A percentile compares a stretch with the other conserved stretches of the same genome.
These are phyloP conservation scores for Percina caprodes DNA, from an alignment of 2,113 vertebrate genomes.

Conservation along the genomic window DNA sequence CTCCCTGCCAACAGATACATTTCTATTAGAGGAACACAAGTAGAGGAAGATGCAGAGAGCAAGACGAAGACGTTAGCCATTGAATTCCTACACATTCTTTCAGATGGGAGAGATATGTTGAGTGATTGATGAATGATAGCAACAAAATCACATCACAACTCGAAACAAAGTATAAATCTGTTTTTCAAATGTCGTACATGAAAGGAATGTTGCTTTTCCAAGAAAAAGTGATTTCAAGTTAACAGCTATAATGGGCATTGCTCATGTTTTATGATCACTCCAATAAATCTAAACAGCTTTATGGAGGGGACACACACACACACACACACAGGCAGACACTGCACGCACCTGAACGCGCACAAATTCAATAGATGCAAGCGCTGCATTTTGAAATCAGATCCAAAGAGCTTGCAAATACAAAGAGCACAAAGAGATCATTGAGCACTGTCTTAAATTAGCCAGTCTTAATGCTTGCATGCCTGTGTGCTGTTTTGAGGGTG, in stretches of 20 bases:
- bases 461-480: constrained; percentile 49
- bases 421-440: constrained; percentile 56
- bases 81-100: not conserved
- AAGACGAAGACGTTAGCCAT: not conserved
- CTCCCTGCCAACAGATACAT: constrained; percentile 85
- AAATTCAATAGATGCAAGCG: constrained; percentile 3
- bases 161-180: constrained; percentile 20
- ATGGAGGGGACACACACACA: constrained; percentile 35
- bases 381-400: constrained; percentile 41
- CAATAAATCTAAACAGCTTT: constrained; percentile 54
- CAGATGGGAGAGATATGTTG: constrained; percentile 21
- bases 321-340: not conserved
- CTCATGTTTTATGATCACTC: constrained; percentile 55
- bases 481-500: constrained; percentile 57
- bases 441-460: constrained; percentile 65
- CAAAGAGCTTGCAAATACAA: constrained; percentile 23
- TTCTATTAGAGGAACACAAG: constrained; percentile 42
- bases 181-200: constrained; percentile 33
- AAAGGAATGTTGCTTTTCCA: constrained; percentile 37
- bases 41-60: not conserved
- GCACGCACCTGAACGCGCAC: constrained; percentile 20
- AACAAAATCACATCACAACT: constrained; percentile 22
- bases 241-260: constrained; percentile 33
- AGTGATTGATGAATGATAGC: constrained; percentile 13
- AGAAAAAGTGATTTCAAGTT: constrained; percentile 46